These are phyloP conservation scores for Esox niger DNA, from an alignment of 2,113 vertebrate species.

Conservation along the genomic window DNA sequence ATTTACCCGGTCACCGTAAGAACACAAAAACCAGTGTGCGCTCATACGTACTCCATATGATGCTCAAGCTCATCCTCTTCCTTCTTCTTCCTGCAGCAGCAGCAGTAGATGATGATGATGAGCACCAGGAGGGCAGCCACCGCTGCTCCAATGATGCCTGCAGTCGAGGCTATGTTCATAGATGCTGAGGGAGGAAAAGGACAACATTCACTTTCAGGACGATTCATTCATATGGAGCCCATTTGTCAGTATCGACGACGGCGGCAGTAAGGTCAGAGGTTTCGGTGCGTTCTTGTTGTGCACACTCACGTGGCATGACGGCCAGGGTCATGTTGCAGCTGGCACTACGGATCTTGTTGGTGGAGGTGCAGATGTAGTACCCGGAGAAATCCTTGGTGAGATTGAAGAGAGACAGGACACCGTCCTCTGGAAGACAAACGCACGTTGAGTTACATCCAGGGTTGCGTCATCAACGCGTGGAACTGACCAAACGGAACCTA, in stretches of 20 bases:
- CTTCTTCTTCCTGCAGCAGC: slow-evolving; percentile 56
- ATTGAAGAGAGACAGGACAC: slow-evolving; percentile 77
- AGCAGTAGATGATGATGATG: slow-evolving; percentile 52
- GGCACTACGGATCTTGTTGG: slow-evolving; percentile 63
- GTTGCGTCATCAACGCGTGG: not conserved
- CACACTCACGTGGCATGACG: slow-evolving; percentile 72
- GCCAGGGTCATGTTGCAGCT: slow-evolving; percentile 82
- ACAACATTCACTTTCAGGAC: too few relatives aligned
- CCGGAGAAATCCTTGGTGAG: slow-evolving; percentile 78
- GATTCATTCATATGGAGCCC: too few relatives aligned
- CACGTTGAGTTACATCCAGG: not conserved
- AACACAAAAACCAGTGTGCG: too few relatives aligned
- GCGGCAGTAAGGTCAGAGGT: too few relatives aligned
- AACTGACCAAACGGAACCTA: slow-evolving; percentile 40
- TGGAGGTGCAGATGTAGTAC: slow-evolving; percentile 80
- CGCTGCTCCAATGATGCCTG: slow-evolving; percentile 51
- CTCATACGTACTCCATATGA: slow-evolving; percentile 50
- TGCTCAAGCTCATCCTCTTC: slow-evolving; percentile 43
- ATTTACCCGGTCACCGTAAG: too few relatives aligned
- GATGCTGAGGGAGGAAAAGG: slow-evolving; percentile 47
- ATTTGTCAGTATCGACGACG: too few relatives aligned
- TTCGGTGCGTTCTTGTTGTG: too few relatives aligned
- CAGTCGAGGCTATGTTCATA: slow-evolving; percentile 52
- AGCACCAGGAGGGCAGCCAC: slow-evolving; percentile 13
- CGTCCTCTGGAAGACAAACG: slow-evolving; percentile 46